These are phyloP conservation scores for Cromileptes altivelis DNA, from an alignment of 2,113 vertebrate genomes.

Conservation along the genomic window DNA sequence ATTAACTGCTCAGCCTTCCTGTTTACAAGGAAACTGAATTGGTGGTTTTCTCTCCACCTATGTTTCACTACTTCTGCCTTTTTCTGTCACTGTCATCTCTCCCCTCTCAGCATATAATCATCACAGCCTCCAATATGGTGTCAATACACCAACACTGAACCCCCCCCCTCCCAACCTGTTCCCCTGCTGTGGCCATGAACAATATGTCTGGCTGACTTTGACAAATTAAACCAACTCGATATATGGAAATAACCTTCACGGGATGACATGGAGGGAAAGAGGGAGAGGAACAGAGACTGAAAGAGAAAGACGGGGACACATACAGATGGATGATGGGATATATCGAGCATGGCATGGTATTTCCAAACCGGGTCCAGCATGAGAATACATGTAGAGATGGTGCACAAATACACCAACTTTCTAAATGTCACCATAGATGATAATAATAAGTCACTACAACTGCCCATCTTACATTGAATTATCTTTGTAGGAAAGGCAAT, in stretches of 20 bases:
- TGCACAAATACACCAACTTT: constrained; percentile 22
- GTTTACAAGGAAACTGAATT: constrained; percentile 39
- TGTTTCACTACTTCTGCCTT: constrained; percentile 16
- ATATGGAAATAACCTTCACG: constrained; percentile 81
- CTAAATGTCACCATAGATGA: constrained; percentile 54
- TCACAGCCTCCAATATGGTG: constrained; percentile 53
- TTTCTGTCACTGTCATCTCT: constrained; percentile 21
- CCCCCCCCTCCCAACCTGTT: constrained; percentile 6
- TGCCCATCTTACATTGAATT: constrained; percentile 19
- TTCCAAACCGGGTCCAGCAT: constrained; percentile 43
- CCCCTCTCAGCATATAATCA: constrained; percentile 24
- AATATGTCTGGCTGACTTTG: constrained; percentile 75
- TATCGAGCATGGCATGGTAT: constrained; percentile 41
- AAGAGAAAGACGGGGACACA: constrained; percentile 19
- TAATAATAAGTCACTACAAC: constrained; percentile 24
- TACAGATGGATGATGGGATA: constrained; percentile 56
- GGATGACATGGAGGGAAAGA: constrained; percentile 38
- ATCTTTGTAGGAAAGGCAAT: constrained; percentile 24
- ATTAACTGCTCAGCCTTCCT: constrained; percentile 53
- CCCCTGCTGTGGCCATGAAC: constrained; percentile 59
- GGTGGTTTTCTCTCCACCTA: constrained; percentile 18
- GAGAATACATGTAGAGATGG: background rate
- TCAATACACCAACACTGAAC: constrained; percentile 51
- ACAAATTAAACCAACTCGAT: constrained; percentile 81
- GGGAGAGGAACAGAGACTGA: constrained; percentile 29